These are phyloP conservation scores for Rhinella marina DNA, from an alignment of 2,797 vertebrate species.

Conservation along the genomic window DNA sequence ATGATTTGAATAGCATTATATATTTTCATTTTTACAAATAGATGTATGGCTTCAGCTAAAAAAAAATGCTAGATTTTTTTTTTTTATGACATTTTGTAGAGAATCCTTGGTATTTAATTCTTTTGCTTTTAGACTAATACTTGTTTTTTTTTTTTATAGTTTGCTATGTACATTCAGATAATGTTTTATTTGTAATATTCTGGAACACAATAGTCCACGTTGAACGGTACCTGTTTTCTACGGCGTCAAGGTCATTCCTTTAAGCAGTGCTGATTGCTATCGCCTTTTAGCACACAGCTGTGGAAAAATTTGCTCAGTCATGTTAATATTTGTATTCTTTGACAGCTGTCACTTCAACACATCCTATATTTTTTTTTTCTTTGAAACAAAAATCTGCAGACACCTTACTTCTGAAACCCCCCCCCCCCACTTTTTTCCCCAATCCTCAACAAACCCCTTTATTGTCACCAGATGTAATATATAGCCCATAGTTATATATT, in stretches of 20 bases:
- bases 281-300: neutral
- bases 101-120: neutral
- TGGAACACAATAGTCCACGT: neutral
- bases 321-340: neutral
- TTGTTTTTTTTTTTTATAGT: neutral
- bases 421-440: too few relatives aligned
- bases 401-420: neutral
- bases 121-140: neutral
- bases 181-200: constrained; percentile 15
- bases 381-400: neutral
- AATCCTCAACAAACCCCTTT: too few relatives aligned
- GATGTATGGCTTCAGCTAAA: neutral
- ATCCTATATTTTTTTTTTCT: neutral
- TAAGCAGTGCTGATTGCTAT: constrained; percentile 15
- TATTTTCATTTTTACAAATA: neutral
- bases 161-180: constrained; percentile 31
- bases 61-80: neutral
- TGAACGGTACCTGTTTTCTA: neutral
- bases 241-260: constrained; percentile 42
- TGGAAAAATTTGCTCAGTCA: constrained; percentile 60
- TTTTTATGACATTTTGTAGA: neutral
- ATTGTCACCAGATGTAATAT: too few relatives aligned
- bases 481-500: too few relatives aligned
- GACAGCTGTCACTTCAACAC: neutral
- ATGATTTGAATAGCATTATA: neutral